Evolutionary conservation across 2,888 invertebrate species (phyloP), one percentile per base, ranked within the genome.

Genomic region (Campoletis raptor): DNA sequence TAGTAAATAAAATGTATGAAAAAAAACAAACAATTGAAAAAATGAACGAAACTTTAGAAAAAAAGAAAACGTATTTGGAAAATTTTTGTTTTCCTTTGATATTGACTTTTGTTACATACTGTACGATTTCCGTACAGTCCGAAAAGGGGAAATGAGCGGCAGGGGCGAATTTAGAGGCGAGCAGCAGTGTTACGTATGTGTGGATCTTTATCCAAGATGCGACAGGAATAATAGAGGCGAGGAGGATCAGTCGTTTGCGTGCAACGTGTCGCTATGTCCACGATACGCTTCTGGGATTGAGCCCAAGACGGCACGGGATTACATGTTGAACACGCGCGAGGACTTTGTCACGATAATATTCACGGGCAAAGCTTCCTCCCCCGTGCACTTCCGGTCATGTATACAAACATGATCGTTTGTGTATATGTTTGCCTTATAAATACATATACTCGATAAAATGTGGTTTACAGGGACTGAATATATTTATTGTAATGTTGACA

Each of bases 251-350:
- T 78, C 52, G 66, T 52, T 78, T 61, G 18, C 52, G 76, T 61
- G 69, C 83, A 45, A 66, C 64, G 73, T 70, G 81, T 61, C 36
- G 61, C 42, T 45, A 74, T 69, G 42, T 57, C 57, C 24, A 18
- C 72, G 72, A 70, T 67, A 61, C 74, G 69, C 87, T 73, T 74
- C 77, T 64, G 57, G 64, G 40, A 82, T 79, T 54, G 42, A 66
- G 54, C 42, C n/a, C 54, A 73, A 73, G 81, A 81, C 64, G 79
- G 67, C 86, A 73, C 21, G 54, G 86, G 88, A 88, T 89, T 89
- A 88, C 82, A 87, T 69, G 84, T 87, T 84, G 82, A 88, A 88
- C 89, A 88, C 88, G 88, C 81, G 85, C 87, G 87, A 85, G 79
- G 87, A 85, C 82, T 85, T 82, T 79, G 82, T 79, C 82, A 78